Base-by-base conservation (phyloP, 2,113 vertebrate species). In the Girardinichthys multiradiatus region DNA sequence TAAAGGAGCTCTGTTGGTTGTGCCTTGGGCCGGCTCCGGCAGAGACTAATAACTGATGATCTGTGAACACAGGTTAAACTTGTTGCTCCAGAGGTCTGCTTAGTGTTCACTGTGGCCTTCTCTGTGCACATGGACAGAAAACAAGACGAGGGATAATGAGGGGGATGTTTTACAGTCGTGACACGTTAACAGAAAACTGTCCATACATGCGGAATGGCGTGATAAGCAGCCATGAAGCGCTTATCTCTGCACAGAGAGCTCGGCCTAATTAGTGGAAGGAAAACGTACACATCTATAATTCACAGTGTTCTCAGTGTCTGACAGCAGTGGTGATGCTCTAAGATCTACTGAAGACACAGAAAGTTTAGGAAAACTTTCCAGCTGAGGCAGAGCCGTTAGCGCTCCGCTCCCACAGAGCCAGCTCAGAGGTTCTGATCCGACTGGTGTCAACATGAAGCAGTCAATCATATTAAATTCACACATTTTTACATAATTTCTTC, bases 221-320 rank as follows among this genome's bases (percentile, higher is more conserved):
- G 48, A 51, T 51, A 51, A 54, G 48, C 45, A 51, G 45, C 19
- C 19, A 6, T 24, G 48, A 54, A 54, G 24, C 48, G 9, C 37
- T 39, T 5, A n/a, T 24, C 48, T 54, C 2, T n/a, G 48, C 24
- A 54, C 4, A 54, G 48, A 24, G 21, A 76, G 59, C 26, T 64
- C 68, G 13, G 48, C 69, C 68, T 74, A 82, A 87, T 86, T 84
- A 82, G 77, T 64, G 71, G 61, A 78, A 70, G 30, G 31, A 70
- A 84, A 74, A 81, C 39, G 76, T 70, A 80, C 70, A 82, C 77
- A 76, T 86, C 70, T 57, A 86, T 81, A 80, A 84, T 84, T 86
- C 67, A 85, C 60, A 24, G 1, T 19, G 7, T 57, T 66, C 63
- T 68, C 61, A 42, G 4, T 15, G 8, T 70, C 29, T 71, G 65